A percentile compares a stretch with the other conserved stretches of the same genome.
Evolutionary conservation across 1,140 invertebrate genomes (phyloP).

Genomic region (Yoshiicerus persimilis): DNA sequence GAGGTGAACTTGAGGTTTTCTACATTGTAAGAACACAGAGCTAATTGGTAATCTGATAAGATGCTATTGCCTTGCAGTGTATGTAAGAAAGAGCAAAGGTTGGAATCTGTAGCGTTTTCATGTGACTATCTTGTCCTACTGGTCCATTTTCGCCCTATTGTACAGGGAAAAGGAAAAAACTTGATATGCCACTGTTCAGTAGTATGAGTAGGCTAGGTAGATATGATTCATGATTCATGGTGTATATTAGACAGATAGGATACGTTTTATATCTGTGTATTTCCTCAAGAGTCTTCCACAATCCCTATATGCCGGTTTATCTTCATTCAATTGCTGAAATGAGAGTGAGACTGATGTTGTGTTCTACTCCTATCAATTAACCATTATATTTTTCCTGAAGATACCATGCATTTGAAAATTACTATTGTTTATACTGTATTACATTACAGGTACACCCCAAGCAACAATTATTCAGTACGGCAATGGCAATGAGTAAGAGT

Average conservation of each 20-base stretch:
- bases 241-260: background rate
- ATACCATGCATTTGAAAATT: background rate
- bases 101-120: background rate
- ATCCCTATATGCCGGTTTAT: background rate
- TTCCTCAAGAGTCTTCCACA: background rate
- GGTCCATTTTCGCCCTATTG: background rate
- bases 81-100: background rate
- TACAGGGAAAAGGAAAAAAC: background rate
- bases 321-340: background rate
- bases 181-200: background rate
- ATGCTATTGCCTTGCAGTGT: background rate
- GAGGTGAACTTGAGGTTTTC: background rate
- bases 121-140: slow-evolving; percentile 5
- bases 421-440: background rate
- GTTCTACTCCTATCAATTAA: background rate
- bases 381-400: background rate
- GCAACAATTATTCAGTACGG: background rate
- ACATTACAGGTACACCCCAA: background rate
- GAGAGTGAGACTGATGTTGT: background rate
- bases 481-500: background rate
- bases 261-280: background rate
- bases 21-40: background rate
- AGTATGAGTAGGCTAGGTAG: background rate
- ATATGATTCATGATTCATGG: too few relatives aligned
- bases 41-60: background rate